Evolutionary conservation across 2,888 invertebrate species (phyloP).

Genomic region (Endotricha flammealis): DNA sequence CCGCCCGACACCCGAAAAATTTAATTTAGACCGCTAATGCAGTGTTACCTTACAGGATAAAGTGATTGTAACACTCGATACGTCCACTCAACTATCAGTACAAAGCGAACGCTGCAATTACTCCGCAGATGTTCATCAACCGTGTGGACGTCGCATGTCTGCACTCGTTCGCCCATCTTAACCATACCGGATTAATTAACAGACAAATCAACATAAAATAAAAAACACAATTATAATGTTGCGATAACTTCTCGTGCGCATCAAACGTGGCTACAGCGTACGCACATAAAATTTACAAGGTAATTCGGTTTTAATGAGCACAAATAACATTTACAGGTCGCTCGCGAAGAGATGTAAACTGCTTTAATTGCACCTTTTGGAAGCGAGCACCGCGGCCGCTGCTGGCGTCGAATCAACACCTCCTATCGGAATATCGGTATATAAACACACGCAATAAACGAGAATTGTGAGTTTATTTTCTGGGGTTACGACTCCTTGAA

Average conservation of each 20-base stretch:
- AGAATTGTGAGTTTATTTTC: constrained; percentile 26
- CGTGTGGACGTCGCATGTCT: background rate
- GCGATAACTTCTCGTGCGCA: constrained; percentile 46
- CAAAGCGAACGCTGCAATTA: background rate
- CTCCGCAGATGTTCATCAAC: background rate
- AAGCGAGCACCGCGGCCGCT: constrained; percentile 40
- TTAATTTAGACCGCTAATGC: constrained; percentile 70
- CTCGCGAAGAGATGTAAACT: constrained; percentile 63
- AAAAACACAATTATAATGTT: constrained; percentile 46
- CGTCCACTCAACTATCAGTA: constrained; percentile 3
- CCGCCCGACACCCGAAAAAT: constrained; percentile 64
- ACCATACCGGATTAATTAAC: background rate
- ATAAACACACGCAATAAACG: constrained; percentile 40
- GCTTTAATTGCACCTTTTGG: constrained; percentile 58
- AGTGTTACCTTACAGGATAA: constrained; percentile 38
- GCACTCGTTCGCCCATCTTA: background rate
- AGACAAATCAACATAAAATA: background rate
- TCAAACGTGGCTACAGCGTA: constrained; percentile 49
- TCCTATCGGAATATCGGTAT: constrained; percentile 39
- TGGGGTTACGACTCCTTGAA: constrained; percentile 17
- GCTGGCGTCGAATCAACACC: constrained; percentile 56
- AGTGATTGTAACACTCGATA: constrained; percentile 27
- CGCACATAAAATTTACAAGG: constrained; percentile 63
- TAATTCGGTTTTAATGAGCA: constrained; percentile 65
- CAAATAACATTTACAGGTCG: constrained; percentile 68